Conservation (phyloP, 1,140 invertebrate species). For the Drosophila mayri region DNA sequence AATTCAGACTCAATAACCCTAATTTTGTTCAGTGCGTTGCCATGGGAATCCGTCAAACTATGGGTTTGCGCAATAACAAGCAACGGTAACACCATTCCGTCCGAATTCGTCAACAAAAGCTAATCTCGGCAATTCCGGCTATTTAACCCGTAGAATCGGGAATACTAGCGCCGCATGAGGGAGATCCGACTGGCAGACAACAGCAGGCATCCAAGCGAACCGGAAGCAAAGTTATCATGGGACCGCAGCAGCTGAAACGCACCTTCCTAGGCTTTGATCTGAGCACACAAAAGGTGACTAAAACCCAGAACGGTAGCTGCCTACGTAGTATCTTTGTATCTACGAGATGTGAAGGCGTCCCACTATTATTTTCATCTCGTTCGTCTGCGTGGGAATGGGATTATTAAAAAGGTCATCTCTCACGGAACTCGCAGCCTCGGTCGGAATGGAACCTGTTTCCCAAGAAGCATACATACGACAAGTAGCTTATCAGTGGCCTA, state of each 20-base stretch:
- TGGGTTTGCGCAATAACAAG: no score
- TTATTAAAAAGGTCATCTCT: constrained; percentile 35
- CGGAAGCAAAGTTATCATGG: constrained; percentile 39
- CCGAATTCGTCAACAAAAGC: constrained; percentile 29
- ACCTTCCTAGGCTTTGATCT: constrained; percentile 91
- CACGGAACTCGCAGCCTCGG: constrained; percentile 11
- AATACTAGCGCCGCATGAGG: constrained; percentile 13
- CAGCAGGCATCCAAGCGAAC: constrained; percentile 12
- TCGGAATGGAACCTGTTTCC: constrained; percentile 15
- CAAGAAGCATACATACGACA: neutral
- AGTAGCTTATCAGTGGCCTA: constrained; percentile 26
- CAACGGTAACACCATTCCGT: constrained; percentile 12
- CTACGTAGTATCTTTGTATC: constrained; percentile 41
- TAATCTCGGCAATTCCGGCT: constrained; percentile 3
- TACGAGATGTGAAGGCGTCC: constrained; percentile 12
- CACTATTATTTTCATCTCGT: neutral
- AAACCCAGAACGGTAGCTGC: constrained; percentile 46
- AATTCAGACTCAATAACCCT: no score
- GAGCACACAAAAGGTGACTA: constrained; percentile 91
- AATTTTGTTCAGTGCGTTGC: neutral
- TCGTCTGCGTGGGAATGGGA: constrained; percentile 28
- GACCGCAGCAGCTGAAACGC: constrained; percentile 57
- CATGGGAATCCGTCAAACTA: no score
- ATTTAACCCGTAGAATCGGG: constrained; percentile 13
- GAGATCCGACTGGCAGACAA: constrained; percentile 9